Percentiles rank a stretch among this genome's conserved stretches.
Evolutionary conservation across 2,888 invertebrate genomes (phyloP).

Genomic region (Metallyticus violacea): DNA sequence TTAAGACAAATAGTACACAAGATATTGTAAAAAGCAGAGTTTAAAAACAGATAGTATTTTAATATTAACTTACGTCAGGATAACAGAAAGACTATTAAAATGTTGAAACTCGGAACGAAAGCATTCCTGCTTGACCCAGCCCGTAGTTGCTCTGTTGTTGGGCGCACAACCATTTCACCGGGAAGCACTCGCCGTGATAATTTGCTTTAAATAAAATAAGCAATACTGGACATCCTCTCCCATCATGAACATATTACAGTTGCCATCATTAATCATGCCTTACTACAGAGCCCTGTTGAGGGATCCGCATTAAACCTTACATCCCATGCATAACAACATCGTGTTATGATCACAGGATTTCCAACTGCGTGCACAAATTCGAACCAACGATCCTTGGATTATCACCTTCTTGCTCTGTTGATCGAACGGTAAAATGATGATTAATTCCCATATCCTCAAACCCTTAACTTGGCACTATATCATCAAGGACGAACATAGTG

Average conservation of each 20-base stretch:
- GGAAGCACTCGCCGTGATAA: not conserved
- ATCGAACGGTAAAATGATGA: not conserved
- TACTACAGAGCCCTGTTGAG: not conserved
- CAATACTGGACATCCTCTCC: not conserved
- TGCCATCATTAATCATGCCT: not conserved
- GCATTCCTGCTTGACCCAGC: no score
- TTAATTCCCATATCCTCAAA: not conserved
- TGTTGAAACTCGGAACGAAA: no score
- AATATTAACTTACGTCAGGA: no score
- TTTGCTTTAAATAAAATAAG: not conserved
- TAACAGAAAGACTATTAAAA: no score
- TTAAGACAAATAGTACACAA: no score
- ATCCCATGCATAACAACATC: not conserved
- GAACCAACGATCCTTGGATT: not conserved
- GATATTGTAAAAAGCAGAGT: no score
- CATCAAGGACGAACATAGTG: no score
- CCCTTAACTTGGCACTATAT: not conserved
- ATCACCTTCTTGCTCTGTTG: not conserved
- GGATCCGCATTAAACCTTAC: not conserved
- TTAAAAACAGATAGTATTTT: no score
- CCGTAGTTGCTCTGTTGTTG: not conserved
- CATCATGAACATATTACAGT: no score
- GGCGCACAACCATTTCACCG: not conserved
- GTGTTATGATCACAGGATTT: not conserved
- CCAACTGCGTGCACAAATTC: not conserved